Base-by-base conservation (phyloP, 2,888 invertebrate genomes). In the Agriotes lineatus region DNA sequence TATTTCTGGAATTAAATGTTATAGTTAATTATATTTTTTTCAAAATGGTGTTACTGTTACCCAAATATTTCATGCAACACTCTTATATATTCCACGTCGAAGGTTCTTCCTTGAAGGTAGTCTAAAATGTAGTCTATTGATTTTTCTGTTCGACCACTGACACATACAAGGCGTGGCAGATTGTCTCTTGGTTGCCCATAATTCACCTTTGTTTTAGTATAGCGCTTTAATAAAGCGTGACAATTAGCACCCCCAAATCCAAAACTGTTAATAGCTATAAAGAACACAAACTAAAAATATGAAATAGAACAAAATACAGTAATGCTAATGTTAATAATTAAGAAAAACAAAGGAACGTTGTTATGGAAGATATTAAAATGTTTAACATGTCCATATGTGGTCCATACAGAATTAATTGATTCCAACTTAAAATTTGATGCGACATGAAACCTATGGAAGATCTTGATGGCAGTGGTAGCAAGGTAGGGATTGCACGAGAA, bases 201-300 rank as follows among this genome's bases (percentile, higher is more conserved):
- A 80, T 91, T 91, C 0, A 88, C 82, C 85, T 91, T 92, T 22
- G 78, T 87, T 71, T 89, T 89, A 0, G 85, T 79, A 63, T 89
- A 84, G 48, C 90, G 88, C 79, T 89, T 88, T 7, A 94, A 80
- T 42, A 94, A 80, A 25, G 90, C 86, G 77, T 94, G 94, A 97
- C 97, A 0, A 97, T 25, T 25, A 5, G 25, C 25, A 7, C 25
- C 25, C 4, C 25, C 25, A 25, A 25, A 25, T 25, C 25, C 97
- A 81, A 97, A 97, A 7, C 95, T 96, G 85, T 95, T 97, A 19
- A 97, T 87, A 1, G 93, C 96, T 50, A 91, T 1, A 45, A 45
- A 18, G 1, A 10, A 2, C 14, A 2, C 2, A 44, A 14, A 10
- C 12, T 18, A 10, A 44, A 44, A 10, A 2, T 44, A 9, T 2